Evolutionary conservation across 1,140 invertebrate genomes (phyloP).

Genomic region (Pararge aegeria): DNA sequence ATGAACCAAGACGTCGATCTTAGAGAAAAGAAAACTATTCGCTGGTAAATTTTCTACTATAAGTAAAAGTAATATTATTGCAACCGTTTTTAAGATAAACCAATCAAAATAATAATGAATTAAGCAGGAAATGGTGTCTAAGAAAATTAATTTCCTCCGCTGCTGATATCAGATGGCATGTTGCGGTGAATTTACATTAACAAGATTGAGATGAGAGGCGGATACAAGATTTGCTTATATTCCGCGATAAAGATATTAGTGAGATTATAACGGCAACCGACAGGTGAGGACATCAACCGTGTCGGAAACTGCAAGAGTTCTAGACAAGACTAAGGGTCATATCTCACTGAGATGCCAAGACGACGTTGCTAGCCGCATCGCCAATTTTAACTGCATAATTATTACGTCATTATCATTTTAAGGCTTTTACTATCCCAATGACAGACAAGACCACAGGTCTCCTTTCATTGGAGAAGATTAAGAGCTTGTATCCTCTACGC

Average conservation of each 20-base stretch:
- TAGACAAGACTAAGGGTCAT: neutral
- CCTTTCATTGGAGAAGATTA: too few relatives aligned
- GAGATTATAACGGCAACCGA: slow-evolving; percentile 52
- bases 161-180: slow-evolving; percentile 15
- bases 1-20: too few relatives aligned
- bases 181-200: slow-evolving; percentile 10
- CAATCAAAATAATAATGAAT: slow-evolving; percentile 1
- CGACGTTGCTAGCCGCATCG: neutral
- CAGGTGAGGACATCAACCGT: slow-evolving; percentile 55
- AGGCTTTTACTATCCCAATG: too few relatives aligned
- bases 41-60: too few relatives aligned
- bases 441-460: too few relatives aligned
- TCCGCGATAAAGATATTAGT: slow-evolving; percentile 40
- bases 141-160: slow-evolving; percentile 3
- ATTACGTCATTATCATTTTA: too few relatives aligned
- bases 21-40: too few relatives aligned
- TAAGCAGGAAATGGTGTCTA: neutral
- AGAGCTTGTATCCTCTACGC: too few relatives aligned
- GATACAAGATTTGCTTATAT: slow-evolving; percentile 33
- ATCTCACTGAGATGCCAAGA: neutral
- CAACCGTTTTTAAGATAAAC: neutral
- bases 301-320: slow-evolving; percentile 36
- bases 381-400: too few relatives aligned
- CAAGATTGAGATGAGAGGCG: slow-evolving; percentile 23
- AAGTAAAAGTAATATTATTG: too few relatives aligned